Evolutionary conservation across 2,888 invertebrate species (phyloP), one percentile per base, ranked within the genome.

Genomic region (Drosophila monieri): DNA sequence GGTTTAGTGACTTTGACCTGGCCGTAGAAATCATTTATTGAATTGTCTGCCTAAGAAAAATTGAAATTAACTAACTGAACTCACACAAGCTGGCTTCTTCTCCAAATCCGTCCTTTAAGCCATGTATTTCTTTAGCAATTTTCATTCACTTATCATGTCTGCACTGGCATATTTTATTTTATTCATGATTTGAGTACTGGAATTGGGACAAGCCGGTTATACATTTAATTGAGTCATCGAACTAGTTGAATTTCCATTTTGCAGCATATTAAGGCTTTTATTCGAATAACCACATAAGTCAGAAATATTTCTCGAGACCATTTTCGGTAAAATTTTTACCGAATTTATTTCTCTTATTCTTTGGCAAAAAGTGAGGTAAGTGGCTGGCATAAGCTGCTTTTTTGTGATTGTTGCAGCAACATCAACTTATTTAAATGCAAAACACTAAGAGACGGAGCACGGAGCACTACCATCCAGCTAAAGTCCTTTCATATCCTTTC

Each of bases 361-460:
- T 8, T 14, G 52, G 37, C 21, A 48, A 56, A 47, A 39, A 12
- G 48, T 41, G 39, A 65, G 46, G 65, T 72, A 72, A 70, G 52
- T 53, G 39, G 56, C 25, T 25, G 21, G 48, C 74, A 61, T 59
- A 65, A 79, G 32, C 35, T 59, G 8, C 41, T 48, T 60, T 23
- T 14, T 18, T 47, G 18, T 37, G 47, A 54, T 55, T 46, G 56
- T 55, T 41, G 27, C 35, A 44, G 32, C 53, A 18, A 14, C n/a
- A n/a, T n/a, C 51, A 70, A 54, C 58, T 60, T 64, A 76, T 76
- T 78, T 67, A 70, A 70, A 78, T 78, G 78, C 57, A 76, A 78
- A 78, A 60, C 56, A 75, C 55, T 66, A 46, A 23, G 56, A 48
- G 25, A 64, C 43, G 51, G 30, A 53, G 53, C 35, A 15, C 25